These are phyloP conservation scores for Cabera pusaria DNA, from an alignment of 2,888 invertebrate genomes.

Conservation along the genomic window DNA sequence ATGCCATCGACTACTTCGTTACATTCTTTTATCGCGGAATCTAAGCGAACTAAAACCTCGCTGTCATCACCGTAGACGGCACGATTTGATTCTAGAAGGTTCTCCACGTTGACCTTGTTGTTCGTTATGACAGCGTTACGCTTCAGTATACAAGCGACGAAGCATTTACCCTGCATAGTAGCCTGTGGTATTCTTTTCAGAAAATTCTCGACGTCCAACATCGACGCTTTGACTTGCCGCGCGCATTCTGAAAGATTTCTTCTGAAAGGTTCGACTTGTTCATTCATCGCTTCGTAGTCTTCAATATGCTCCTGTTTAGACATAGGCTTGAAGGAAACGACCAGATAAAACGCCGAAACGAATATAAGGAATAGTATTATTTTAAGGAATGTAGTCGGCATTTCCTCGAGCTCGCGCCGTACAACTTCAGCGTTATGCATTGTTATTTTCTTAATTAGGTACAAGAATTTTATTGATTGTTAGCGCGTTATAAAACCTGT, in stretches of 20 bases:
- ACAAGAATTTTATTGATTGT: constrained; percentile 52
- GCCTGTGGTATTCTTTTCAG: constrained; percentile 66
- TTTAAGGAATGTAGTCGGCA: constrained; percentile 31
- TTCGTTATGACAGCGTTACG: constrained; percentile 62
- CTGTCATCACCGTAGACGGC: constrained; percentile 66
- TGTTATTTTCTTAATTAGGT: constrained; percentile 34
- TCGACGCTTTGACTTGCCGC: constrained; percentile 64
- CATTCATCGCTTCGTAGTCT: constrained; percentile 52
- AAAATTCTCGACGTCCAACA: constrained; percentile 65
- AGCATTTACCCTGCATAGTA: constrained; percentile 66
- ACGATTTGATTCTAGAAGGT: constrained; percentile 60
- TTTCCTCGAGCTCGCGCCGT: constrained; percentile 47
- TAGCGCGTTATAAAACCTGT: constrained; percentile 34
- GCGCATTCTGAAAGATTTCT: constrained; percentile 69
- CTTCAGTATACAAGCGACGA: constrained; percentile 72
- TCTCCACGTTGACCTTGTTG: constrained; percentile 56
- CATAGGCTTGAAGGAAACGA: constrained; percentile 56
- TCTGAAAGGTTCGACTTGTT: constrained; percentile 68
- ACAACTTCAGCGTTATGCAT: too few species aligned
- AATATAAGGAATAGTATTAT: constrained; percentile 44
- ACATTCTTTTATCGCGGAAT: constrained; percentile 59
- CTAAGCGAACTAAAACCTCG: constrained; percentile 60
- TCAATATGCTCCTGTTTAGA: constrained; percentile 66
- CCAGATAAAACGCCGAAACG: constrained; percentile 42
- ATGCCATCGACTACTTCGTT: constrained; percentile 50